Percentiles rank a stretch among this genome's conserved stretches.
These are phyloP conservation scores for Platycercus adscitus DNA, from an alignment of 2,113 vertebrate species.

Conservation along the genomic window DNA sequence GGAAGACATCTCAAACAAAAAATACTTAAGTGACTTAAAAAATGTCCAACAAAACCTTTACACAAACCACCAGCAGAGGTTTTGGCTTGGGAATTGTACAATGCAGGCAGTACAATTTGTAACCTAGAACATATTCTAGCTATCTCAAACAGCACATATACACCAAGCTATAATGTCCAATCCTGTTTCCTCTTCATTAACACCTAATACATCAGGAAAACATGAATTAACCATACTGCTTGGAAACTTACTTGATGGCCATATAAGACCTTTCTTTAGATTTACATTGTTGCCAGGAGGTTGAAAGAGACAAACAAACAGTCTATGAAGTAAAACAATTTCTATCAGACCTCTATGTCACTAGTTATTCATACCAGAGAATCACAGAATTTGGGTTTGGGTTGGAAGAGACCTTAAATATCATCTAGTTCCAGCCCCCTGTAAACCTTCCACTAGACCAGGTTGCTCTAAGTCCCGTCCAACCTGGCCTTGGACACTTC, in stretches of 20 bases:
- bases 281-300: neutral
- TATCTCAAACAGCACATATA: neutral
- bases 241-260: neutral
- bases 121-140: neutral
- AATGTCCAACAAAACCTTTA: neutral
- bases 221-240: neutral
- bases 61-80: neutral
- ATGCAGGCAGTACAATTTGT: neutral
- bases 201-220: neutral
- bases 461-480: neutral
- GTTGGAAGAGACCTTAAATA: neutral
- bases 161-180: accelerated
- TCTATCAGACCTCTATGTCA: neutral
- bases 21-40: neutral
- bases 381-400: neutral
- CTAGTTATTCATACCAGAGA: neutral
- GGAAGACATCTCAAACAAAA: neutral
- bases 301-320: neutral
- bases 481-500: neutral
- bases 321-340: neutral
- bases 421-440: neutral
- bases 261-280: neutral
- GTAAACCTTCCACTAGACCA: neutral
- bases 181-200: neutral
- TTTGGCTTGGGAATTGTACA: neutral